Conservation (phyloP, 2,888 invertebrate species). For the Nesidiocoris tenuis region DNA sequence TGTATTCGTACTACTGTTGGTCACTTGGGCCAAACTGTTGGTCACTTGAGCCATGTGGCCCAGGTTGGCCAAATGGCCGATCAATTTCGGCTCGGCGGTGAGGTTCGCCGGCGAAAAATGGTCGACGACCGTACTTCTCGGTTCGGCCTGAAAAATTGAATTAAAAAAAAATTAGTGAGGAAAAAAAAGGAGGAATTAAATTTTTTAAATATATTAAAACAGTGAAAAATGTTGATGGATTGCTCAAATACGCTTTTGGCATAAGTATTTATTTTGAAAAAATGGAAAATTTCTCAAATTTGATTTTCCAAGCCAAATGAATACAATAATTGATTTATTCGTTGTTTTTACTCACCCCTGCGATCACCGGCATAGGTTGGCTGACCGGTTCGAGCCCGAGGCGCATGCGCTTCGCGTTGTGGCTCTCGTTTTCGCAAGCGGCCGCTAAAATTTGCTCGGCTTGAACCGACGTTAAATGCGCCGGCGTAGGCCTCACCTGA, state of each 20-base stretch:
- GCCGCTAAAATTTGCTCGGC: conserved; percentile 93
- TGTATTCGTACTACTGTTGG: background rate
- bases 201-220: no score
- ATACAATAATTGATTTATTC: background rate
- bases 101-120: conserved; percentile 49
- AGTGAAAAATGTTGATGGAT: no score
- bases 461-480: conserved; percentile 93
- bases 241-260: no score
- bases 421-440: conserved; percentile 96
- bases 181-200: no score
- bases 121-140: conserved; percentile 43
- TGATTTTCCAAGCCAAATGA: background rate
- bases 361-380: conserved; percentile 79
- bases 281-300: background rate
- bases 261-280: no score
- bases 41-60: background rate
- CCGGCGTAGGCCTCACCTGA: conserved; percentile 90
- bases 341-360: conserved; percentile 63
- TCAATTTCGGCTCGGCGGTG: conserved; percentile 44
- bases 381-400: conserved; percentile 92
- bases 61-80: conserved; percentile 14
- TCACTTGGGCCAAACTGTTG: background rate
- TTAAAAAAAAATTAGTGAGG: conserved; percentile 12
- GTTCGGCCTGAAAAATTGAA: conserved; percentile 45
- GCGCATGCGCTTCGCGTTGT: conserved; percentile 95